phyloP scores from a whole-genome alignment of 2,113 vertebrate species.

The Vidua macroura region DNA sequence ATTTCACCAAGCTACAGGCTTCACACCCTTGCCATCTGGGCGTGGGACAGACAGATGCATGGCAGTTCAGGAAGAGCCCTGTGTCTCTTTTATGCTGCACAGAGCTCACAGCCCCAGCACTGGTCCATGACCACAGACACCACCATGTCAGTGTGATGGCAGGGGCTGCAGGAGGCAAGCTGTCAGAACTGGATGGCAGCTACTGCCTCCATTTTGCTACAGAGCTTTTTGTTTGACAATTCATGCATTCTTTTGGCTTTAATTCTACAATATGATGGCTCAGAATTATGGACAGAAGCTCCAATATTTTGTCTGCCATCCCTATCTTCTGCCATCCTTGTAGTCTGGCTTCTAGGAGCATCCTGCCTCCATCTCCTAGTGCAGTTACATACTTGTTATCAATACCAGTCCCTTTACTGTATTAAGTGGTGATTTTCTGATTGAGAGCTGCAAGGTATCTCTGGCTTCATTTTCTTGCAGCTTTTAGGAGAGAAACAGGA shows the following conservation, averaged over 20 bases:
- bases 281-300: neutral
- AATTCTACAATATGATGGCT: neutral
- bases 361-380: neutral
- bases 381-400: neutral
- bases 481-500: neutral
- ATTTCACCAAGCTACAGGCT: neutral
- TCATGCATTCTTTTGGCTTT: neutral
- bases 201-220: neutral
- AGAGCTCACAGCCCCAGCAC: neutral
- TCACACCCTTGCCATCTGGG: neutral
- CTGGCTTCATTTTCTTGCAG: neutral
- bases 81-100: neutral
- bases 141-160: rapidly evolving
- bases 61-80: neutral
- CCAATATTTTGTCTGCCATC: neutral
- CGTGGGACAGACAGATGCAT: neutral
- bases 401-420: neutral
- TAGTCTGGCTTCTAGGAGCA: neutral
- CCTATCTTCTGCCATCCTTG: neutral
- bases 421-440: neutral
- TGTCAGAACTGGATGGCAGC: neutral
- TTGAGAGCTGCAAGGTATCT: neutral
- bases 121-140: neutral
- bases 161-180: neutral
- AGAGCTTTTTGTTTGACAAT: neutral